These are phyloP conservation scores for Austrolebias charrua DNA, from an alignment of 2,797 vertebrate genomes.

Conservation along the genomic window DNA sequence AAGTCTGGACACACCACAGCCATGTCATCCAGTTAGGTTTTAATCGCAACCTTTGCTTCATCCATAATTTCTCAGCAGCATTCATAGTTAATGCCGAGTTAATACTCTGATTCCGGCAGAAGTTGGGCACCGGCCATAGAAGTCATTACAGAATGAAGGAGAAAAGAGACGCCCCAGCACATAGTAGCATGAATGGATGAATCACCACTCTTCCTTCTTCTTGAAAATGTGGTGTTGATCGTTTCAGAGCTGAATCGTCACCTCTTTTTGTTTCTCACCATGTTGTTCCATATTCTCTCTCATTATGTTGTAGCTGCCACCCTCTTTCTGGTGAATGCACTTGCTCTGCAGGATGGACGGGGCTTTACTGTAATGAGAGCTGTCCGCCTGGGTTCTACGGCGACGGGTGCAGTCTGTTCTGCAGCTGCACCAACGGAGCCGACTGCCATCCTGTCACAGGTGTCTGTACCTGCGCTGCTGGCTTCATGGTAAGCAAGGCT, in stretches of 20 bases:
- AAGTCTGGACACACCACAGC: slow-evolving; percentile 71
- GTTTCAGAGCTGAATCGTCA: slow-evolving; percentile 41
- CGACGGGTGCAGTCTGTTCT: slow-evolving; percentile 85
- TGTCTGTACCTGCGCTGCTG: slow-evolving; percentile 88
- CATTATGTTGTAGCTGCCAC: slow-evolving; percentile 86
- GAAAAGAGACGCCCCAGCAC: slow-evolving; percentile 65
- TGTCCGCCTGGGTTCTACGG: slow-evolving; percentile 90
- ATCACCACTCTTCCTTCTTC: slow-evolving; percentile 53
- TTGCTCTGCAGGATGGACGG: slow-evolving; percentile 93
- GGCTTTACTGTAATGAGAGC: slow-evolving; percentile 93
- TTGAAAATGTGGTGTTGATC: slow-evolving; percentile 53
- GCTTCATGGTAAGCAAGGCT: slow-evolving; percentile 85
- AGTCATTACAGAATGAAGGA: slow-evolving; percentile 77
- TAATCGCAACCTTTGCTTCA: slow-evolving; percentile 78
- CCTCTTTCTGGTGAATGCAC: slow-evolving; percentile 94
- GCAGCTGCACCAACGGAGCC: slow-evolving; percentile 90
- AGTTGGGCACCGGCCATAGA: slow-evolving; percentile 58
- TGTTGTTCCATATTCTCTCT: slow-evolving; percentile 53
- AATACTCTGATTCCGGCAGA: slow-evolving; percentile 75
- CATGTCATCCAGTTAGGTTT: slow-evolving; percentile 73
- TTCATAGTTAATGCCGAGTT: slow-evolving; percentile 80
- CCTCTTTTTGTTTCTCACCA: slow-evolving; percentile 36
- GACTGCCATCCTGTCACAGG: slow-evolving; percentile 92
- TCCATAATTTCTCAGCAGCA: slow-evolving; percentile 78
- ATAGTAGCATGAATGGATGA: slow-evolving; percentile 59